Evolutionary conservation across 2,888 invertebrate genomes (phyloP).

Genomic region (Catocala nupta): DNA sequence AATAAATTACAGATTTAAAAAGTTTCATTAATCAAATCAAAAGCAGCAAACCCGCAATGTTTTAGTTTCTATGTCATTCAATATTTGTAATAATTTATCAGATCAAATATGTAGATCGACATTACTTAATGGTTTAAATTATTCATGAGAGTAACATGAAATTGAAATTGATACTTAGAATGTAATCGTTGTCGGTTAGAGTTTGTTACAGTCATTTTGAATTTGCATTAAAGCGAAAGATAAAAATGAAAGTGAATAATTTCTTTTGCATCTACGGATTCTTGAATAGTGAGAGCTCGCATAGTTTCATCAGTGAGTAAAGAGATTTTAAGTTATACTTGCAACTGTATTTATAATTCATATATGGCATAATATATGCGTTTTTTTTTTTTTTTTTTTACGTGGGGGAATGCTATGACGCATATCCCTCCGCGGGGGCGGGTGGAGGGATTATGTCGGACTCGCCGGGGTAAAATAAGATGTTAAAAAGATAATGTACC

Average conservation of each 20-base stretch:
- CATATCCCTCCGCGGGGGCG: no score
- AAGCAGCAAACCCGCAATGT: no score
- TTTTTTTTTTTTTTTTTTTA: no score
- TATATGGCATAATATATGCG: no score
- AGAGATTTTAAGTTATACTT: neutral
- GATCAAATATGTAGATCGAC: neutral
- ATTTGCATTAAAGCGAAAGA: slow-evolving; percentile 33
- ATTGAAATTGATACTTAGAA: slow-evolving; percentile 28
- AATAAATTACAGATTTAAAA: no score
- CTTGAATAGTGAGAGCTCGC: slow-evolving; percentile 4
- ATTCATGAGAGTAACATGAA: slow-evolving; percentile 34
- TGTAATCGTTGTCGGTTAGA: slow-evolving; percentile 20
- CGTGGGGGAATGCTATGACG: no score
- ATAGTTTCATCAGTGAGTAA: neutral
- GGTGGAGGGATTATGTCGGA: no score
- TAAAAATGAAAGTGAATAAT: slow-evolving; percentile 39
- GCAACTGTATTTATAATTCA: neutral
- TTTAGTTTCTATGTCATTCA: no score
- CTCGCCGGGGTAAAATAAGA: no score
- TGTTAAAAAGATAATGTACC: no score
- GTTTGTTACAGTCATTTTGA: slow-evolving; percentile 26
- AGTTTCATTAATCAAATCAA: no score
- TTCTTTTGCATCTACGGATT: slow-evolving; percentile 12
- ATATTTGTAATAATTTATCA: neutral
- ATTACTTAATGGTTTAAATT: slow-evolving; percentile 33